These are phyloP conservation scores for Sericinus montela DNA, from an alignment of 2,888 invertebrate species.

Conservation along the genomic window DNA sequence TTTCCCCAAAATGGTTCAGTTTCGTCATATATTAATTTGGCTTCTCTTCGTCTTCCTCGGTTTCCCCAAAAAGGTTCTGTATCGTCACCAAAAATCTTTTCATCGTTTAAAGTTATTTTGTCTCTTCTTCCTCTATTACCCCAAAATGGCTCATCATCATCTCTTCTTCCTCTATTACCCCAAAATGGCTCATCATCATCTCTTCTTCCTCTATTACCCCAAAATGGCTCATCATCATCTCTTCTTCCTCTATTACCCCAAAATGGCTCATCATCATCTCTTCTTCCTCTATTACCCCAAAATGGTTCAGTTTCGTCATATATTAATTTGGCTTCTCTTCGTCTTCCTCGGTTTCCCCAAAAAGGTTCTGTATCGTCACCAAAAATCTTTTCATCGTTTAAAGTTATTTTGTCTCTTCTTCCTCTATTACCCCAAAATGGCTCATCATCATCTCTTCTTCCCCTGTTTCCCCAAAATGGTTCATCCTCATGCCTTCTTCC, in stretches of 20 bases:
- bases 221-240: slow-evolving; percentile 48
- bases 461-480: slow-evolving; percentile 45
- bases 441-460: slow-evolving; percentile 33
- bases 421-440: slow-evolving; percentile 47
- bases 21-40: too few species aligned
- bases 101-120: not conserved
- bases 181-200: slow-evolving; percentile 42
- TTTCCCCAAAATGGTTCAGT: slow-evolving; percentile 45
- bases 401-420: slow-evolving; percentile 19
- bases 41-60: slow-evolving; percentile 39
- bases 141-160: slow-evolving; percentile 55
- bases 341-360: slow-evolving; percentile 33
- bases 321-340: slow-evolving; percentile 36
- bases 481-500: slow-evolving; percentile 29
- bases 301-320: slow-evolving; percentile 43
- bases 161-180: slow-evolving; percentile 57
- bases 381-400: slow-evolving; percentile 6
- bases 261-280: slow-evolving; percentile 34
- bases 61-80: slow-evolving; percentile 29
- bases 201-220: slow-evolving; percentile 61
- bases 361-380: slow-evolving; percentile 26
- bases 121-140: slow-evolving; percentile 53
- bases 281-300: slow-evolving; percentile 64
- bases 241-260: slow-evolving; percentile 64
- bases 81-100: slow-evolving; percentile 13